phyloP scores from a whole-genome alignment of 2,888 invertebrate genomes.

The Tipula lateralis region DNA sequence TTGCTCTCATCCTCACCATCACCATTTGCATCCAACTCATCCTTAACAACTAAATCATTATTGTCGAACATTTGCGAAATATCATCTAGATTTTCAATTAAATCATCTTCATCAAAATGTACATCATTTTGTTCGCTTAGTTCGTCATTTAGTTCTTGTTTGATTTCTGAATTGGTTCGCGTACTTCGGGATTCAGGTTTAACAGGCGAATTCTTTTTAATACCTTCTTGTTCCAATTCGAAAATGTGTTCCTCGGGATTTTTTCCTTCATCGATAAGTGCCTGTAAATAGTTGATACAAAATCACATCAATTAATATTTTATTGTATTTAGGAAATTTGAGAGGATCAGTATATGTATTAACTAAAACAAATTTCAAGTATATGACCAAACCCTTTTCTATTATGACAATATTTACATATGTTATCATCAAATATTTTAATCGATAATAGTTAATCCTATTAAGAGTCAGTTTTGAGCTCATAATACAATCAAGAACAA shows the following conservation, averaged over 20 bases:
- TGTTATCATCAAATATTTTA: no score
- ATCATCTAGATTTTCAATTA: constrained; percentile 38
- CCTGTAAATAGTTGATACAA: constrained; percentile 50
- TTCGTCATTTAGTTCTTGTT: constrained; percentile 33
- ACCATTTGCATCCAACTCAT: constrained; percentile 31
- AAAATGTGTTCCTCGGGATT: constrained; percentile 70
- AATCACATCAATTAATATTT: background rate
- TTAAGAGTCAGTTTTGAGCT: no score
- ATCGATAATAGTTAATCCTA: no score
- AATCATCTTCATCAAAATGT: constrained; percentile 43
- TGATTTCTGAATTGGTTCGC: background rate
- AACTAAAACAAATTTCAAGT: no score
- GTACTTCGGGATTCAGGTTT: background rate
- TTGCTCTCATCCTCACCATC: constrained; percentile 33
- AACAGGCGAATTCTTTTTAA: background rate
- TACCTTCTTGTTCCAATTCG: constrained; percentile 42
- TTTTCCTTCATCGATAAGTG: constrained; percentile 62
- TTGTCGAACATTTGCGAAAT: constrained; percentile 30
- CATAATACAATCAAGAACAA: no score
- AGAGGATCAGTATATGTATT: no score
- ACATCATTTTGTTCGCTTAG: constrained; percentile 32
- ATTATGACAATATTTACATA: no score
- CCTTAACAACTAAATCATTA: constrained; percentile 29
- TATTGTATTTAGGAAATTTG: no score
- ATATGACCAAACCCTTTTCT: no score